phyloP scores from a whole-genome alignment of 2,797 vertebrate genomes.

The Micrastur ruficollis region DNA sequence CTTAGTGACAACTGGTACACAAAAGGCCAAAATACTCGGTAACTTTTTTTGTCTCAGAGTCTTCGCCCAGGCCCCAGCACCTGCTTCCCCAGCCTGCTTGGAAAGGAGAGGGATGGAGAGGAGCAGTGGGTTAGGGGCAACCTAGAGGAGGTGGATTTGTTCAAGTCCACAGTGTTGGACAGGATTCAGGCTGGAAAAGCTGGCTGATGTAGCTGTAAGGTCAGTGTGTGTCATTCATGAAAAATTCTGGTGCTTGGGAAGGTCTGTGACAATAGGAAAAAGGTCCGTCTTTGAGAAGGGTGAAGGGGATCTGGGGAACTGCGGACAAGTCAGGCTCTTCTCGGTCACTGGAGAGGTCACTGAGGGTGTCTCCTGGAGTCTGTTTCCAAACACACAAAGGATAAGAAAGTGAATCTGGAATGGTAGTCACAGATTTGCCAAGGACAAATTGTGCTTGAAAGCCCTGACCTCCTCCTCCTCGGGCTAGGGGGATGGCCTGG shows the following conservation, averaged over 20 bases:
- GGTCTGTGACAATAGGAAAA: neutral
- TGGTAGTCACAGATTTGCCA: neutral
- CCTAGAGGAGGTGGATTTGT: neutral
- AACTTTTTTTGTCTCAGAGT: neutral
- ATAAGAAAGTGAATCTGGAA: neutral
- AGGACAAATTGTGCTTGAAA: neutral
- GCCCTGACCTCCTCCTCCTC: neutral
- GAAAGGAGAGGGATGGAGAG: neutral
- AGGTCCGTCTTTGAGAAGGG: neutral
- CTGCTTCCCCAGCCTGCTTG: neutral
- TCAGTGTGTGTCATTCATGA: fast-evolving
- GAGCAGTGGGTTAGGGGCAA: fast-evolving
- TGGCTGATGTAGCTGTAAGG: neutral
- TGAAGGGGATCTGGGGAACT: neutral
- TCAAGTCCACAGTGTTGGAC: fast-evolving
- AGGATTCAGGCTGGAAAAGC: neutral
- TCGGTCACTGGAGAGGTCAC: neutral
- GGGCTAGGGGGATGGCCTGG: neutral
- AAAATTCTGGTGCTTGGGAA: neutral
- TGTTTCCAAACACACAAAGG: fast-evolving
- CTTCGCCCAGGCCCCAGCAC: neutral
- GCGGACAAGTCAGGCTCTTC: neutral
- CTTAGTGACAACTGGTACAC: neutral
- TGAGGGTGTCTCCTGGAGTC: neutral
- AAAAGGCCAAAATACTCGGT: fast-evolving